Conservation (phyloP, 2,113 vertebrate genomes). For the Burhinus oedicnemus region DNA sequence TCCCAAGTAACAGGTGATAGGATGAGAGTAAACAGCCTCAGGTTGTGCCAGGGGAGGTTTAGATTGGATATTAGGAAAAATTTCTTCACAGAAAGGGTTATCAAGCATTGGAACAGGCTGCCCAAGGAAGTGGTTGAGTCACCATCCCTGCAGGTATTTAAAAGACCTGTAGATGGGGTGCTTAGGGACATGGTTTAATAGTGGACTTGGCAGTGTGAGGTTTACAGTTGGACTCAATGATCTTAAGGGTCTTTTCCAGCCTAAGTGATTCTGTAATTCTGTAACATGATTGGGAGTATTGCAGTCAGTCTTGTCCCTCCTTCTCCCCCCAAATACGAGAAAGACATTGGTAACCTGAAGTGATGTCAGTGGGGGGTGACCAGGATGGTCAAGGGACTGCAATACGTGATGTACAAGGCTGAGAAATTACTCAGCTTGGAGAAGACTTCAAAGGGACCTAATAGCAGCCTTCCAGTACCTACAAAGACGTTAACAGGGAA, state of each 20-base stretch:
- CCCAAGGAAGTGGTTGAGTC: background rate
- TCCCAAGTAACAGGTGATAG: background rate
- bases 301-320: background rate
- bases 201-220: background rate
- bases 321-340: background rate
- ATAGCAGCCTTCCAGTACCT: background rate
- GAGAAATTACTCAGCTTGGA: background rate
- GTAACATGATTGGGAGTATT: background rate
- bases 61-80: background rate
- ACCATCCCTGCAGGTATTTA: background rate
- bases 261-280: background rate
- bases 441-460: background rate
- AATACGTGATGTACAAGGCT: background rate
- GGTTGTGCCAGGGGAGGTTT: background rate
- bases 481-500: background rate
- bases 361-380: background rate
- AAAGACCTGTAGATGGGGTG: rapidly evolving
- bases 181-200: background rate
- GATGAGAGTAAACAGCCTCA: background rate
- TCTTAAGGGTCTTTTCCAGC: background rate
- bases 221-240: background rate
- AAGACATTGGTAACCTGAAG: background rate
- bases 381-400: background rate
- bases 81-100: background rate
- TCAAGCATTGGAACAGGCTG: background rate